These are phyloP conservation scores for Pampusana beccarii DNA, from an alignment of 2,113 vertebrate species.

Conservation along the genomic window DNA sequence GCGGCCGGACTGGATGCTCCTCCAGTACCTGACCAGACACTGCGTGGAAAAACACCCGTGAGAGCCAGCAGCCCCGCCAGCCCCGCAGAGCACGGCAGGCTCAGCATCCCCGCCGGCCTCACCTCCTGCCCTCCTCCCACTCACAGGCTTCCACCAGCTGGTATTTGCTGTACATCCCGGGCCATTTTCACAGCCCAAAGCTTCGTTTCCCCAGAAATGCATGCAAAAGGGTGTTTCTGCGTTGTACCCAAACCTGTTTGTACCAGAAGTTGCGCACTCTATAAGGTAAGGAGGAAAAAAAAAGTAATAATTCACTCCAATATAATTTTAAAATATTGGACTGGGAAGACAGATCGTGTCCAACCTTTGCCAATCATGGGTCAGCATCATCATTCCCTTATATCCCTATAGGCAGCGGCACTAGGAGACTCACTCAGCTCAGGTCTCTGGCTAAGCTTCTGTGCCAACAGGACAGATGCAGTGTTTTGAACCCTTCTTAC, in stretches of 20 bases:
- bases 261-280: neutral
- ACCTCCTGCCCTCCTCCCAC: neutral
- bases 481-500: neutral
- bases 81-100: neutral
- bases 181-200: neutral
- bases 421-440: too few species aligned
- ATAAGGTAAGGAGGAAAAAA: too few species aligned
- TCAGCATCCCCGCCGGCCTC: neutral
- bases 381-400: neutral
- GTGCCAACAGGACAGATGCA: neutral
- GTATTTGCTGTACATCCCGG: accelerated
- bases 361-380: neutral
- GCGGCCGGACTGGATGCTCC: neutral
- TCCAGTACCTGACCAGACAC: neutral
- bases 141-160: neutral
- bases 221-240: neutral
- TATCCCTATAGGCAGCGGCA: accelerated
- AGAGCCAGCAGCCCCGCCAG: neutral
- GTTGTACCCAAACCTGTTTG: neutral
- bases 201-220: neutral
- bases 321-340: neutral
- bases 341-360: neutral
- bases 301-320: accelerated
- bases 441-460: neutral
- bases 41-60: neutral